These are phyloP conservation scores for Seriola quinqueradiata DNA, from an alignment of 2,113 vertebrate species.

Conservation along the genomic window DNA sequence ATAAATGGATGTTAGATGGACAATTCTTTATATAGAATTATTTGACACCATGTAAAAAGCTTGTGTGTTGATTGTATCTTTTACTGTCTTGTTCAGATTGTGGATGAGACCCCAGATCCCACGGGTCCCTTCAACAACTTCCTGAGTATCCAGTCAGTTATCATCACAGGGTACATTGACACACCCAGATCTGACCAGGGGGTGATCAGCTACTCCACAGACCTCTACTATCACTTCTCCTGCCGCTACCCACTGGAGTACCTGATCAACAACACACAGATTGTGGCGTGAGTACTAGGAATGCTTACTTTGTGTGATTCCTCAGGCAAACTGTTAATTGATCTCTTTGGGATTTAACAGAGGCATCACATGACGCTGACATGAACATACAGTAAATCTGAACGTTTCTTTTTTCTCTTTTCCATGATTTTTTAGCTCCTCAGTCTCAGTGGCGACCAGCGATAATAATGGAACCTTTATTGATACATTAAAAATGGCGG, in stretches of 20 bases:
- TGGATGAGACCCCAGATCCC: constrained; percentile 77
- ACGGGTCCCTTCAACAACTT: constrained; percentile 79
- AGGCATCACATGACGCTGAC: background rate
- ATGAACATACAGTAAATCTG: background rate
- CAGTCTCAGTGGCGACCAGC: constrained; percentile 84
- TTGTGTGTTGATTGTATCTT: background rate
- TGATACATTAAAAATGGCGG: constrained; percentile 80
- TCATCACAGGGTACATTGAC: constrained; percentile 84
- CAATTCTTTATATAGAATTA: background rate
- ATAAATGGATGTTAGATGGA: background rate
- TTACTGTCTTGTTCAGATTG: constrained; percentile 72
- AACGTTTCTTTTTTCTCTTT: background rate
- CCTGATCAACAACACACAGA: constrained; percentile 85
- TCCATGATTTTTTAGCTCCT: constrained; percentile 74
- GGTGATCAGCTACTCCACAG: constrained; percentile 84
- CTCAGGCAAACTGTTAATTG: background rate
- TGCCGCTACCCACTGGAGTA: constrained; percentile 87
- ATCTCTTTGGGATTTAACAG: background rate
- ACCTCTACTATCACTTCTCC: constrained; percentile 87
- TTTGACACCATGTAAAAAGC: background rate
- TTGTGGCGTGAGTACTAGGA: constrained; percentile 79
- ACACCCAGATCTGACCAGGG: constrained; percentile 71
- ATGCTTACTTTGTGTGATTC: background rate
- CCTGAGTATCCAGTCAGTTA: constrained; percentile 82
- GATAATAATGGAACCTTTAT: constrained; percentile 86